Base-by-base conservation (phyloP, 2,888 invertebrate species). In the Drosophila formosana region DNA sequence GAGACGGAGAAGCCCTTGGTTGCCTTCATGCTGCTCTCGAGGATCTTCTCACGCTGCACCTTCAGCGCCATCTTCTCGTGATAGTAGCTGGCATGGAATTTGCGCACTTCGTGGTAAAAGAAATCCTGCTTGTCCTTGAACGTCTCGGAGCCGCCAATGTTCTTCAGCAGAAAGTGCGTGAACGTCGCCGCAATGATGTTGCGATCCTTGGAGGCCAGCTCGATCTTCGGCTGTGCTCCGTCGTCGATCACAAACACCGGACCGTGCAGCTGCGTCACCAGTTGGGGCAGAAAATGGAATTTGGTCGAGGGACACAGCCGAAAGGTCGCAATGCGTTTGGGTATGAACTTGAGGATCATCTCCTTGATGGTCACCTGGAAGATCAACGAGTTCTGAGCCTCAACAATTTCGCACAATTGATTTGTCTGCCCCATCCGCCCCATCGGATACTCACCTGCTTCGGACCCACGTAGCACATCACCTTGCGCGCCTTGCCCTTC, bases 111-210 rank as follows among this genome's bases (percentile, higher is more conserved):
- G 87, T 95, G 95, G 93, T 96, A 96, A 93, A 96, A 96, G 92
- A 96, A 96, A 86, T 96, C 96, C 84, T 95, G 95, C 86, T 95
- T 95, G 91, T 95, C 95, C 94, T 97, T 97, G 91, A 98, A 98
- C 9, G 97, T 96, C 93, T 98, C 98, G 49, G 98, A 98, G 3
- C 98, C 98, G 55, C 98, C 98, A 92, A 98, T 98, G 93, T 98
- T 98, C 93, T 97, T 97, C 32, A 98, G 93, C 75, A 98, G 94
- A 91, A 98, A 97, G 90, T 97, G 96, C 1, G 98, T 97, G 93
- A 97, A 98, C 25, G 98, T 97, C 67, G 98, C 98, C 4, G 97
- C 98, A 78, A 98, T 96, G 53, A 98, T 96, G 92, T 98, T 97
- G 3, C 98, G 94, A 92, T 98, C 97, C 75, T 96, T 95, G 3